Percentiles rank a stretch among this genome's conserved stretches.
Evolutionary conservation across 2,888 invertebrate species (phyloP).

Genomic region (Camptogramma bilineatum): DNA sequence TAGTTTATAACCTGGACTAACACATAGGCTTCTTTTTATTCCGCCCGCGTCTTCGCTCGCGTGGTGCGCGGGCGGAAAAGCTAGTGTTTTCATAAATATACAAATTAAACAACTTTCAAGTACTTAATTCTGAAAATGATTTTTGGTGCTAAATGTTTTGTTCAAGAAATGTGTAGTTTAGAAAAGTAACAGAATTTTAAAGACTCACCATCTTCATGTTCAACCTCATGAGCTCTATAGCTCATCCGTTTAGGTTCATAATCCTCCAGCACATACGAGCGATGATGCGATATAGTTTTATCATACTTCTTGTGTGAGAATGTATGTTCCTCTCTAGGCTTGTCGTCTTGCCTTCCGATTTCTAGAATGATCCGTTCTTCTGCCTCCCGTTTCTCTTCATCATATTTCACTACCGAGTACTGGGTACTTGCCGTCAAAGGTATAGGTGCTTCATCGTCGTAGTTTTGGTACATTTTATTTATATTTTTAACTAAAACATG

Average conservation of each 20-base stretch:
- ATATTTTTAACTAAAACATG: slow-evolving; percentile 11
- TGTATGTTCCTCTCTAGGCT: slow-evolving; percentile 73
- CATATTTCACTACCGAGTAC: slow-evolving; percentile 74
- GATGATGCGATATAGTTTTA: slow-evolving; percentile 79
- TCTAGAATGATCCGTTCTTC: slow-evolving; percentile 80
- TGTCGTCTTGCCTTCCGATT: slow-evolving; percentile 81
- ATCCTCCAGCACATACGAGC: slow-evolving; percentile 78
- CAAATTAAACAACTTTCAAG: no score
- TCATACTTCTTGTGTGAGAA: slow-evolving; percentile 84
- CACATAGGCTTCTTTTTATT: no score
- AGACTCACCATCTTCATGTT: slow-evolving; percentile 53
- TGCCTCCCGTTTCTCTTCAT: slow-evolving; percentile 68
- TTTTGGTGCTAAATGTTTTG: no score
- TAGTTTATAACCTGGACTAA: no score
- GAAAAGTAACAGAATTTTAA: neutral
- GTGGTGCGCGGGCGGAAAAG: no score
- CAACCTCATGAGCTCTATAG: slow-evolving; percentile 74
- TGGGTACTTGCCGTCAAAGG: slow-evolving; percentile 68
- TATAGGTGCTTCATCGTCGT: slow-evolving; percentile 72
- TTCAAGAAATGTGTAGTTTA: no score
- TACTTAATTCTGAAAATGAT: no score
- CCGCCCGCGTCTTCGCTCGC: no score
- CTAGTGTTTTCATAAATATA: no score
- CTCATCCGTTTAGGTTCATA: slow-evolving; percentile 71
- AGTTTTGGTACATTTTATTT: slow-evolving; percentile 68